Evolutionary conservation across 2,888 invertebrate genomes (phyloP), one percentile per base, ranked within the genome.

Genomic region (Tyria jacobaeae): DNA sequence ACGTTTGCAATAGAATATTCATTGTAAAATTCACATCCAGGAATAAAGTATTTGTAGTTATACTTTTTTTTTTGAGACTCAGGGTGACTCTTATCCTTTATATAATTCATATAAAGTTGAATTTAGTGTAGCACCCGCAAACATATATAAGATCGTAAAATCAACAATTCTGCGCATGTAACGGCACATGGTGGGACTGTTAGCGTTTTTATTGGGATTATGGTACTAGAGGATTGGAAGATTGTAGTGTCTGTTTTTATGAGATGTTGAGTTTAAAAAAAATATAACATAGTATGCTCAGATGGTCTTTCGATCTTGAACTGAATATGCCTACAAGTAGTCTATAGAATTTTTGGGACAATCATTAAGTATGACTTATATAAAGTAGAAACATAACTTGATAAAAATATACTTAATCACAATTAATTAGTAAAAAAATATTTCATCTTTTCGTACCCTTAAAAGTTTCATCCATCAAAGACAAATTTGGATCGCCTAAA

Each of bases 121-220:
- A 76, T 80, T 74, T 81, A 76, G 69, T 73, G 70, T 70, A 70
- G 39, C 52, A 53, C 57, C 52, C 62, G 47, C 73, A 47, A 70
- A 59, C 48, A 66, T 49, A 53, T 57, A 52, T 53, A 52, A 63
- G 70, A 47, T 73, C 76, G 60, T 82, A 74, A 79, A 77, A 75
- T 81, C 68, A 75, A 80, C 67, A 75, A 81, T 82, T 76, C 66
- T 76, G 59, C 44, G 62, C 61, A 58, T 69, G 48, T 77, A 57
- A 74, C 51, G 54, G 67, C 51, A 57, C 71, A 57, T 57, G 56
- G 60, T 48, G 64, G 60, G 51, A 60, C 27, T 24, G 24, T 68
- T 71, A 57, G 53, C 35, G 14, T 31, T 57, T 61, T 71, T 67
- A 60, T 61, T 50, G 35, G 55, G 17, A n/a, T 52, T 21, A 44